Evolutionary conservation across 1,140 invertebrate genomes (phyloP).

Genomic region (Ridgeia piscesae): DNA sequence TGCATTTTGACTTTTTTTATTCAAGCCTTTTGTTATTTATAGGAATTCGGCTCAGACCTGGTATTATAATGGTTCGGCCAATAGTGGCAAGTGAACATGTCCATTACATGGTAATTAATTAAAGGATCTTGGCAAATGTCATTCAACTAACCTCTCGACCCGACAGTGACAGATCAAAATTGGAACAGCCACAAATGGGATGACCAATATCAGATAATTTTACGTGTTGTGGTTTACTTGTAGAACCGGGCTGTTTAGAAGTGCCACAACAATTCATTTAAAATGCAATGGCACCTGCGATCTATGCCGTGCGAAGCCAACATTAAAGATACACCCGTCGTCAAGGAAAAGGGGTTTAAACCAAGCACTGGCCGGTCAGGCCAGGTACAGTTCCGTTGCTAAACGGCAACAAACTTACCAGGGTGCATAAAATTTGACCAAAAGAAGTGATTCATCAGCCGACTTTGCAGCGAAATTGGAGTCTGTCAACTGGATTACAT

Average conservation of each 20-base stretch:
- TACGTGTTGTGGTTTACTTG: background rate
- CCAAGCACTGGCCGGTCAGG: too few relatives aligned
- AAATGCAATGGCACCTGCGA: background rate
- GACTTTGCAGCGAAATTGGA: slow-evolving; percentile 21
- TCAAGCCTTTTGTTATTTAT: background rate
- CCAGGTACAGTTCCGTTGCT: background rate
- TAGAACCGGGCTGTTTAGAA: background rate
- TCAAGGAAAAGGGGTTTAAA: background rate
- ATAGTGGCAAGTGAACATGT: too few relatives aligned
- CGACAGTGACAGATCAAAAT: too few relatives aligned
- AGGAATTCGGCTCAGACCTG: background rate
- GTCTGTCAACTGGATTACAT: slow-evolving; percentile 25
- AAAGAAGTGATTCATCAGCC: slow-evolving; percentile 18
- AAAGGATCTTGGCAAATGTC: too few relatives aligned
- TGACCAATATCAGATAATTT: background rate
- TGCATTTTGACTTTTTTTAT: background rate
- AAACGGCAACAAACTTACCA: slow-evolving; percentile 25
- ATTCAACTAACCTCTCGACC: background rate
- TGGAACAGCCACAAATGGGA: too few relatives aligned
- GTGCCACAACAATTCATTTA: background rate
- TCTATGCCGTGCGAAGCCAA: background rate
- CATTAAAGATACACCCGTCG: background rate
- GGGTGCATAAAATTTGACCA: slow-evolving; percentile 32
- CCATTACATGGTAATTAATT: too few relatives aligned
- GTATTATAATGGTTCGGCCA: too few relatives aligned